Evolutionary conservation across 2,113 vertebrate species (phyloP).

Genomic region (Ophthalmolycus amberensis): DNA sequence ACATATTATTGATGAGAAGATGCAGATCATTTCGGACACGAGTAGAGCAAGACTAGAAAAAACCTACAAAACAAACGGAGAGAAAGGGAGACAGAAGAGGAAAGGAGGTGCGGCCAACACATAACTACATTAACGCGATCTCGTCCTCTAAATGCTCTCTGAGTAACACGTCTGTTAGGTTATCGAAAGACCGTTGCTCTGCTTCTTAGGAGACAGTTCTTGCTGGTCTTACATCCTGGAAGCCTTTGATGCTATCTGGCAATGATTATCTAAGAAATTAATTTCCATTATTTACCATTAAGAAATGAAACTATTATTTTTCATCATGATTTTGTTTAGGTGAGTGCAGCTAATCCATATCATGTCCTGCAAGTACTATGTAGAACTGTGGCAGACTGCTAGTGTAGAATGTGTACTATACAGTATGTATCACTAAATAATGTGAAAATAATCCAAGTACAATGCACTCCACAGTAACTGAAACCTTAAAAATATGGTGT

Average conservation of each 20-base stretch:
- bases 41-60: background rate
- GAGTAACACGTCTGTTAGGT: slow-evolving; percentile 45
- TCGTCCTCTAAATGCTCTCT: slow-evolving; percentile 47
- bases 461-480: background rate
- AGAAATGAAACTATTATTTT: background rate
- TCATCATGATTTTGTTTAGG: background rate
- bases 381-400: background rate
- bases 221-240: background rate
- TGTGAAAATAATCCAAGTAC: background rate
- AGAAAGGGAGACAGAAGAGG: background rate
- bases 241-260: background rate
- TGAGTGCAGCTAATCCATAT: background rate
- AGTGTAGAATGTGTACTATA: background rate
- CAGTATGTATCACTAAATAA: background rate
- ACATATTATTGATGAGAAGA: background rate
- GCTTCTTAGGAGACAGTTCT: slow-evolving; percentile 28
- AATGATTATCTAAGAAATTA: background rate
- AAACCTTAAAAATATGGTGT: background rate
- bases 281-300: background rate
- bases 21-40: background rate
- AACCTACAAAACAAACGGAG: background rate
- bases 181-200: slow-evolving; percentile 47
- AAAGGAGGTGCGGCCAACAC: slow-evolving; percentile 1
- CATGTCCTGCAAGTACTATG: background rate
- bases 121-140: slow-evolving; percentile 19